These are phyloP conservation scores for Romanogobio albipinnatus DNA, from an alignment of 2,113 vertebrate species.

Conservation along the genomic window DNA sequence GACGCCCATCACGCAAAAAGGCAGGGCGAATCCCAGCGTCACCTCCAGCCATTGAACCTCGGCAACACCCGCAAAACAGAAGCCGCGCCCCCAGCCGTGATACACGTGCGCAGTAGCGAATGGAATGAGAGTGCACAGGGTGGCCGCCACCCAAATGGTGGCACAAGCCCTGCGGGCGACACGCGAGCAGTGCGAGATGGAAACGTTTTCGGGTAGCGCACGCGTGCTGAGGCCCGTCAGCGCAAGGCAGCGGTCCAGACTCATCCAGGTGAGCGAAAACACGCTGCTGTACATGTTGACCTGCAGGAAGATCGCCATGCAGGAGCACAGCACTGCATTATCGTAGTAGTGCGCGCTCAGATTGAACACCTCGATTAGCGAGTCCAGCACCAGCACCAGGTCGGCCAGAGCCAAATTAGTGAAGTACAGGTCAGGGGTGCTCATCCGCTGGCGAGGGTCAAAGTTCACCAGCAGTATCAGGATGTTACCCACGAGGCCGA, in stretches of 20 bases:
- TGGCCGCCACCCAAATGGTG: slow-evolving; percentile 85
- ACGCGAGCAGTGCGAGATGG: slow-evolving; percentile 74
- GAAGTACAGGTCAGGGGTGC: slow-evolving; percentile 88
- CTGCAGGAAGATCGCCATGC: slow-evolving; percentile 93
- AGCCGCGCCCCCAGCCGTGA: slow-evolving; percentile 81
- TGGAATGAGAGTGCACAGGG: slow-evolving; percentile 83
- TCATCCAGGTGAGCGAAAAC: slow-evolving; percentile 97
- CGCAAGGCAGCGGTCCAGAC: slow-evolving; percentile 86
- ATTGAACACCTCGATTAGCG: slow-evolving; percentile 92
- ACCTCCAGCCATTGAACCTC: slow-evolving; percentile 94
- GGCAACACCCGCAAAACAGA: slow-evolving; percentile 87
- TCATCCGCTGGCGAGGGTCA: slow-evolving; percentile 81
- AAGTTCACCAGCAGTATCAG: slow-evolving; percentile 90
- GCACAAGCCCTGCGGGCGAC: slow-evolving; percentile 76
- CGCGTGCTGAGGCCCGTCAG: slow-evolving; percentile 80
- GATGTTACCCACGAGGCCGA: slow-evolving; percentile 89
- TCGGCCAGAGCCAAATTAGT: slow-evolving; percentile 88
- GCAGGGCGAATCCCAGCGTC: slow-evolving; percentile 85
- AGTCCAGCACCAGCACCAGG: slow-evolving; percentile 87
- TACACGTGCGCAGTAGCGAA: slow-evolving; percentile 82
- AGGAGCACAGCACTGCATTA: slow-evolving; percentile 85
- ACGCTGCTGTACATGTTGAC: slow-evolving; percentile 96
- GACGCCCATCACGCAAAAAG: slow-evolving; percentile 85
- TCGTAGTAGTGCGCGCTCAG: slow-evolving; percentile 87
- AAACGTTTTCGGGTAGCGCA: slow-evolving; percentile 71